Percentiles rank a stretch among this genome's conserved stretches.
Conservation (phyloP, 2,888 invertebrate genomes). For the Aleiodes alternator region DNA sequence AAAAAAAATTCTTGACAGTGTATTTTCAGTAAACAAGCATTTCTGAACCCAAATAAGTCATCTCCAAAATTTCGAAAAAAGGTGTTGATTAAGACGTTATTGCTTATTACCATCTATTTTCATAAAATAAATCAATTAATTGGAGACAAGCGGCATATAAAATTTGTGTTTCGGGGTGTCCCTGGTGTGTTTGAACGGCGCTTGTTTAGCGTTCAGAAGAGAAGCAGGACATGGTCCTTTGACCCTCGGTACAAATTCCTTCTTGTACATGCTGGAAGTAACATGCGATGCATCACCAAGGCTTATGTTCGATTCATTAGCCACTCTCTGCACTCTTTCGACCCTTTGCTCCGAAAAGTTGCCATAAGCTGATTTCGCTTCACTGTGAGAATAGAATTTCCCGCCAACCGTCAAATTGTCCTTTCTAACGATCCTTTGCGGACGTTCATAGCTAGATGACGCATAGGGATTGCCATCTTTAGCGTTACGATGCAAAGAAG, state of each 20-base stretch:
- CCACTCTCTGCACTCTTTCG: slow-evolving; percentile 80
- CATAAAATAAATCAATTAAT: slow-evolving; percentile 56
- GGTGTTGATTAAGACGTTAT: no score
- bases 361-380: slow-evolving; percentile 81
- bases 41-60: no score
- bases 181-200: slow-evolving; percentile 89
- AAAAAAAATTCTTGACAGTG: no score
- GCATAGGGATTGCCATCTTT: slow-evolving; percentile 79
- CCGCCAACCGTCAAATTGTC: slow-evolving; percentile 86
- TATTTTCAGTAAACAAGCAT: no score
- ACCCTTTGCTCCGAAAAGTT: slow-evolving; percentile 80
- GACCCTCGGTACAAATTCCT: slow-evolving; percentile 84
- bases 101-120: no score
- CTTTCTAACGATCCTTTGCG: slow-evolving; percentile 79
- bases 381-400: slow-evolving; percentile 85
- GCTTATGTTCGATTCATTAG: slow-evolving; percentile 86
- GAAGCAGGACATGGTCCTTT: slow-evolving; percentile 88
- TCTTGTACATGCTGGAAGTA: slow-evolving; percentile 83
- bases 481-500: slow-evolving; percentile 85
- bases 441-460: slow-evolving; percentile 78
- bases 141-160: slow-evolving; percentile 83
- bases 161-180: slow-evolving; percentile 91
- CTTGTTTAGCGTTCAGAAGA: slow-evolving; percentile 84
- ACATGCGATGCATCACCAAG: slow-evolving; percentile 81
- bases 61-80: no score